phyloP scores from a whole-genome alignment of 1,140 invertebrate species.

The Elymnias hypermnestra region DNA sequence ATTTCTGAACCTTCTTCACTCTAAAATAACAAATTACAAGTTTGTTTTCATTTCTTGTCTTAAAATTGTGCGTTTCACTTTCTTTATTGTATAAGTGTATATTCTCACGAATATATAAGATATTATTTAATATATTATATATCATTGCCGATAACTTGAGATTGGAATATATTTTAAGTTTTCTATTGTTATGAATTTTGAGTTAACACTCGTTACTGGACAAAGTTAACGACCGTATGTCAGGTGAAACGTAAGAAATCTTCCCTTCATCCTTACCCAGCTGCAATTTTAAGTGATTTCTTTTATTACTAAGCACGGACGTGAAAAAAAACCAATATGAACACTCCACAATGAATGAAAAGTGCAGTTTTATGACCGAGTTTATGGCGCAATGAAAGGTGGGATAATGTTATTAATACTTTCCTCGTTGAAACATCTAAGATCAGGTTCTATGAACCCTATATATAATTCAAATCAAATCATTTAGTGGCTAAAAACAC shows the following conservation, averaged over 20 bases:
- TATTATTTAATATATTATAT: too few species aligned
- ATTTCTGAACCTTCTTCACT: too few species aligned
- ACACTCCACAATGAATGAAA: constrained; percentile 48
- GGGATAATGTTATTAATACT: constrained; percentile 49
- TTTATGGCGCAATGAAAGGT: constrained; percentile 52
- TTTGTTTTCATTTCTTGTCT: too few species aligned
- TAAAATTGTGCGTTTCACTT: too few species aligned
- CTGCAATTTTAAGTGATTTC: constrained; percentile 67
- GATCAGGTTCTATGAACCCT: too few species aligned
- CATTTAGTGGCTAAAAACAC: too few species aligned
- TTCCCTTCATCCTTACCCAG: constrained; percentile 32
- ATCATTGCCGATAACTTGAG: too few species aligned
- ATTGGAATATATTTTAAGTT: too few species aligned
- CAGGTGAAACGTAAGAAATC: constrained; percentile 31
- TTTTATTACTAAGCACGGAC: constrained; percentile 65
- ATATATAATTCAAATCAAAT: too few species aligned
- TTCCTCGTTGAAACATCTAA: constrained; percentile 20
- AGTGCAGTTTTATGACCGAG: constrained; percentile 43
- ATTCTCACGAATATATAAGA: too few species aligned
- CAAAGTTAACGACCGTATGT: constrained; percentile 20
- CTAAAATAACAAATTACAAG: too few species aligned
- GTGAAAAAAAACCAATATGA: constrained; percentile 57
- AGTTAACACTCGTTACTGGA: neutral
- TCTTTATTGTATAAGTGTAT: too few species aligned
- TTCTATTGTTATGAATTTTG: neutral